Percentiles rank a stretch among this genome's conserved stretches.
These are phyloP conservation scores for Toxotes jaculatrix DNA, from an alignment of 2,113 vertebrate genomes.

Conservation along the genomic window DNA sequence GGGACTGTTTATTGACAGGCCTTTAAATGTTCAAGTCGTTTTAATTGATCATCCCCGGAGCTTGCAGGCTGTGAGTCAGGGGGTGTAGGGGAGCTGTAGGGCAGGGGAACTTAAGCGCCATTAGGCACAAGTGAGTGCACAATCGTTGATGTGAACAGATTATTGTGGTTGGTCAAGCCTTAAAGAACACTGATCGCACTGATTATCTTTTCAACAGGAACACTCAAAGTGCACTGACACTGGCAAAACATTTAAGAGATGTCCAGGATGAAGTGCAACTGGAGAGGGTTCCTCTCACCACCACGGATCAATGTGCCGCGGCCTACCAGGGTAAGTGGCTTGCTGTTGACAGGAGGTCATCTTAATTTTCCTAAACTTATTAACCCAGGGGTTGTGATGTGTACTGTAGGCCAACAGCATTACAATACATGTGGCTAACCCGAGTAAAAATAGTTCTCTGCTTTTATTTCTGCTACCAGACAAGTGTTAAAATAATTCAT, in stretches of 20 bases:
- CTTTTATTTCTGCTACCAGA: constrained; percentile 30
- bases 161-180: constrained; percentile 82
- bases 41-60: constrained; percentile 87
- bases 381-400: constrained; percentile 45
- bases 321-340: constrained; percentile 58
- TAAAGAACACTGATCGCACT: constrained; percentile 82
- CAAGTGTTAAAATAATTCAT: constrained; percentile 9
- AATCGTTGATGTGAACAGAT: constrained; percentile 80
- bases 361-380: constrained; percentile 69
- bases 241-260: constrained; percentile 75
- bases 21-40: constrained; percentile 86
- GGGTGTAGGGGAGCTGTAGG: constrained; percentile 56
- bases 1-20: constrained; percentile 86
- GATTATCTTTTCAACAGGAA: constrained; percentile 82
- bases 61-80: constrained; percentile 61
- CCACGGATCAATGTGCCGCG: constrained; percentile 71
- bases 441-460: constrained; percentile 1
- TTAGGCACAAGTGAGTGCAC: constrained; percentile 80
- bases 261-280: constrained; percentile 63
- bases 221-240: constrained; percentile 73
- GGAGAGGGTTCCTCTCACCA: constrained; percentile 62
- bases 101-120: constrained; percentile 78
- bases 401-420: constrained; percentile 26
- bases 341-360: constrained; percentile 60
- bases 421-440: constrained; percentile 2